phyloP scores from a whole-genome alignment of 2,113 vertebrate genomes.

The Scopus umbretta region DNA sequence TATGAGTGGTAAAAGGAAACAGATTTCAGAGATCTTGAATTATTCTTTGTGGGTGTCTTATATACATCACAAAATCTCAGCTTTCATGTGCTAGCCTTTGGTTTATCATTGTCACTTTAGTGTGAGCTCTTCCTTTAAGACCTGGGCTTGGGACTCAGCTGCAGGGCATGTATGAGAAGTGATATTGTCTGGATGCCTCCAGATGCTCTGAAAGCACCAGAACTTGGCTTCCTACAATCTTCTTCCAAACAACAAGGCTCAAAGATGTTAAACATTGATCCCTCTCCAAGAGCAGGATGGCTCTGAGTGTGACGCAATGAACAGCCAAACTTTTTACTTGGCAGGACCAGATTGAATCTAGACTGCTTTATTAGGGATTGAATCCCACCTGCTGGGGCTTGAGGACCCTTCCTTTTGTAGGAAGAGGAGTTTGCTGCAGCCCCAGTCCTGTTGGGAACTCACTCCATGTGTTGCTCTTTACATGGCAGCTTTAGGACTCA shows the following conservation, averaged over 20 bases:
- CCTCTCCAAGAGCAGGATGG: background rate
- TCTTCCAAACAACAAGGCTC: background rate
- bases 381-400: background rate
- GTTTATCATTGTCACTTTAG: background rate
- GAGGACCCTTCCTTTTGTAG: background rate
- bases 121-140: background rate
- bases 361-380: background rate
- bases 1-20: background rate
- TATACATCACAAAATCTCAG: background rate
- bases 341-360: background rate
- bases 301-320: background rate
- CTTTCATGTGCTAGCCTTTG: background rate
- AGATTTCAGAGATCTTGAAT: background rate
- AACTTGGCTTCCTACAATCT: background rate
- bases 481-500: background rate
- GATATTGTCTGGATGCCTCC: background rate
- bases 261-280: background rate
- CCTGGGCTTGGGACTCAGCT: background rate
- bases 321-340: background rate
- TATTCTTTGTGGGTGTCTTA: background rate
- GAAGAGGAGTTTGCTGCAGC: background rate
- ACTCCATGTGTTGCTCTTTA: rapidly evolving
- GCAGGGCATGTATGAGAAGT: rapidly evolving
- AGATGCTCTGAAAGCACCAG: background rate
- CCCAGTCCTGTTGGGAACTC: background rate